A percentile compares a stretch with the other conserved stretches of the same genome.
phyloP scores from a whole-genome alignment of 1,140 invertebrate genomes.

The Papilio xuthus region DNA sequence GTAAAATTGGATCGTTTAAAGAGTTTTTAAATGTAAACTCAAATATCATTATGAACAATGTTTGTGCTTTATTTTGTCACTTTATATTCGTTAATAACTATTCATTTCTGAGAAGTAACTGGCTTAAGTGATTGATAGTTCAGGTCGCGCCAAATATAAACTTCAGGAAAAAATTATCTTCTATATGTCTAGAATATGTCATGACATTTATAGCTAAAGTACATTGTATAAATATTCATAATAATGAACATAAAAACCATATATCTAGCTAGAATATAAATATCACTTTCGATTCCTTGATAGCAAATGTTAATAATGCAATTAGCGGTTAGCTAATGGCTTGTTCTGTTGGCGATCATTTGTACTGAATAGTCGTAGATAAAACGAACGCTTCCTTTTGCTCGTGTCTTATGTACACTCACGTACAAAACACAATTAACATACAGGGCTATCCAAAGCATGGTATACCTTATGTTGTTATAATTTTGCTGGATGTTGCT shows the following conservation, averaged over 20 bases:
- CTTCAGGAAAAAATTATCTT: not conserved
- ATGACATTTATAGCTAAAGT: not conserved
- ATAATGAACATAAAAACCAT: not conserved
- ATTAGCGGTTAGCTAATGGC: constrained; percentile 45
- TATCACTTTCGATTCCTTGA: constrained; percentile 4
- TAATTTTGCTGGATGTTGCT: not conserved
- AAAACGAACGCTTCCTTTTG: constrained; percentile 45
- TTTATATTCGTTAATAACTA: not conserved
- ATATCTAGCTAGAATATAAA: not conserved
- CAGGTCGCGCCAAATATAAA: not conserved
- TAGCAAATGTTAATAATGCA: constrained; percentile 9
- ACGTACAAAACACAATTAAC: not conserved
- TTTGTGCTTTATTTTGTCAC: not conserved
- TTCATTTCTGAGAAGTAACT: not conserved
- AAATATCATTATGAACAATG: too few relatives aligned
- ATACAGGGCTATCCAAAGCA: not conserved
- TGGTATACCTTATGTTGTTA: not conserved
- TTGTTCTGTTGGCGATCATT: constrained; percentile 39
- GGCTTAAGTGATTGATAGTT: not conserved
- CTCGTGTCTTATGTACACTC: constrained; percentile 1
- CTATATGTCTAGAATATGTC: not conserved
- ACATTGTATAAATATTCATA: not conserved
- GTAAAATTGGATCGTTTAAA: not conserved
- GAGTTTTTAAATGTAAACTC: not conserved
- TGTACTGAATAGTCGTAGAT: constrained; percentile 42